Evolutionary conservation across 2,113 vertebrate genomes (phyloP).

Genomic region (Danionella cerebrum): DNA sequence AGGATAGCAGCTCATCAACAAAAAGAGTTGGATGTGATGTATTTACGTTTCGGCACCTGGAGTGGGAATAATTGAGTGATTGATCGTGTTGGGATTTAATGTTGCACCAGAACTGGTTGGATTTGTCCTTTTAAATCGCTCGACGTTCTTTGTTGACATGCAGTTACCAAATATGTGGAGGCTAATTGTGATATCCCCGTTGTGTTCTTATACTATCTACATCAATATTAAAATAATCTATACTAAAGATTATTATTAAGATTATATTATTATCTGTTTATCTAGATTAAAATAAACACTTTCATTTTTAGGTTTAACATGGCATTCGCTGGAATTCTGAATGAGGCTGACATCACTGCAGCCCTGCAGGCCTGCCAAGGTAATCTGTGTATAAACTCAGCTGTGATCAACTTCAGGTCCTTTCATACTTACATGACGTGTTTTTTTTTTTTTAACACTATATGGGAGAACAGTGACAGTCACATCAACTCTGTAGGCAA

Average conservation of each 20-base stretch:
- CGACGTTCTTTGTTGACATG: neutral
- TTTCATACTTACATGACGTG: neutral
- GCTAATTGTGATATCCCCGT: too few species aligned
- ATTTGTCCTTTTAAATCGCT: too few species aligned
- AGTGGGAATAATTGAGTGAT: neutral
- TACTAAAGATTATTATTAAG: too few species aligned
- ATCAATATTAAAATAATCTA: too few species aligned
- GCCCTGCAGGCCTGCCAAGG: slow-evolving; percentile 70
- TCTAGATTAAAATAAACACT: slow-evolving; percentile 6
- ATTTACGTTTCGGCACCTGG: slow-evolving; percentile 4
- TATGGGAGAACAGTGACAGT: neutral
- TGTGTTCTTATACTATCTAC: too few species aligned
- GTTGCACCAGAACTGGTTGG: neutral
- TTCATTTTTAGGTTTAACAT: slow-evolving; percentile 54
- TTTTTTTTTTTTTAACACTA: neutral
- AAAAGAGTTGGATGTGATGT: neutral
- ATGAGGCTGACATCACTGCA: slow-evolving; percentile 69
- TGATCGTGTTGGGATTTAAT: slow-evolving; percentile 1
- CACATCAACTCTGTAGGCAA: too few species aligned
- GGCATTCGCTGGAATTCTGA: slow-evolving; percentile 65
- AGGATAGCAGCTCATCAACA: slow-evolving; percentile 1
- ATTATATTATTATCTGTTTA: too few species aligned
- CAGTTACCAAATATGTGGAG: neutral
- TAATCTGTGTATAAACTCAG: slow-evolving; percentile 23
- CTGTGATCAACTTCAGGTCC: neutral